Evolutionary conservation across 2,113 vertebrate species (phyloP).

Genomic region (Psilopsiagon aymara): DNA sequence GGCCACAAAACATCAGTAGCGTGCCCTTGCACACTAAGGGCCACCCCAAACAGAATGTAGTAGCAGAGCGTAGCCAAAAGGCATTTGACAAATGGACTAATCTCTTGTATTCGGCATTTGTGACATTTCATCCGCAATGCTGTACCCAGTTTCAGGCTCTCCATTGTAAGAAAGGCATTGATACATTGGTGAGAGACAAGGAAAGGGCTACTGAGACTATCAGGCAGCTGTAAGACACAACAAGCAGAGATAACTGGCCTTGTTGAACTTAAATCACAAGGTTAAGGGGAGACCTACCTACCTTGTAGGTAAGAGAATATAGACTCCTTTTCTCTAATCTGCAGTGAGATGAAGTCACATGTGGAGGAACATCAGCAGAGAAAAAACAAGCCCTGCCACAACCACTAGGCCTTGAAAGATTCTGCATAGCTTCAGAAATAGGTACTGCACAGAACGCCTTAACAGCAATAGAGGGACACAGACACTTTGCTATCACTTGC

Average conservation of each 20-base stretch:
- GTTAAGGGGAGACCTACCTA: background rate
- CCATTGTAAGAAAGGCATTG: background rate
- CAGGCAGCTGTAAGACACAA: background rate
- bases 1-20: background rate
- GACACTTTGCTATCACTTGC: accelerated
- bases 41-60: background rate
- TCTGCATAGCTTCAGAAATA: accelerated
- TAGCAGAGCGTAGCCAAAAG: accelerated
- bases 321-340: background rate
- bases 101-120: background rate
- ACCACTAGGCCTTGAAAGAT: background rate
- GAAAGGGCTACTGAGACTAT: background rate
- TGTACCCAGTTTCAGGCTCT: background rate
- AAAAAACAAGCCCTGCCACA: background rate
- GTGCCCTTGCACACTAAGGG: background rate
- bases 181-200: background rate
- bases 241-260: no score
- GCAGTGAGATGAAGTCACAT: background rate
- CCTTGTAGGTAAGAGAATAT: background rate
- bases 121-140: background rate
- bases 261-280: background rate
- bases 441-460: no score
- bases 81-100: background rate
- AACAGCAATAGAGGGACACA: accelerated
- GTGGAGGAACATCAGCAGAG: accelerated